Percentiles rank a stretch among this genome's conserved stretches.
Evolutionary conservation across 2,113 vertebrate species (phyloP).

Genomic region (Rallus limicola): DNA sequence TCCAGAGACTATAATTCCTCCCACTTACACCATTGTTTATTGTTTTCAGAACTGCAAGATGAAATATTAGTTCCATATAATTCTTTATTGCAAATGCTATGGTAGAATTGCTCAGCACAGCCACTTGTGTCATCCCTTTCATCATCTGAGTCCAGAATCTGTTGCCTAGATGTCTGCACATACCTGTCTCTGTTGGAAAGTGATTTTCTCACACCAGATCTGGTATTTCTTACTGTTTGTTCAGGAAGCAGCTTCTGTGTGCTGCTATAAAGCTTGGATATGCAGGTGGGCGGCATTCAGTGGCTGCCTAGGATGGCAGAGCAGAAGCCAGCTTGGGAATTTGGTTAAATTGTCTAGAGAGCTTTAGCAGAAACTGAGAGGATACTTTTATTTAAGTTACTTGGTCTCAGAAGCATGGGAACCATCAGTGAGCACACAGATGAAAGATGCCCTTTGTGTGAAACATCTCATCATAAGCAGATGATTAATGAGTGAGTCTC

Average conservation of each 20-base stretch:
- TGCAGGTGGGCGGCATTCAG: accelerated
- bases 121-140: neutral
- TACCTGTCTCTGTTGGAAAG: neutral
- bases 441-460: neutral
- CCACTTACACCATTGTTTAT: neutral
- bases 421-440: neutral
- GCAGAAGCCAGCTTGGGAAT: neutral
- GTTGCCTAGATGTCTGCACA: neutral
- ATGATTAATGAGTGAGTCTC: neutral
- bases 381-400: neutral
- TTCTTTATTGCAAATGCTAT: neutral
- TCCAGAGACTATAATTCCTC: neutral
- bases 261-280: neutral
- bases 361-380: neutral
- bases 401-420: neutral
- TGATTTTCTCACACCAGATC: neutral
- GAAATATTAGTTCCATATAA: neutral
- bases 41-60: neutral
- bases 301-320: neutral
- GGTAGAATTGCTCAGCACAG: neutral
- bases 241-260: neutral
- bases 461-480: neutral
- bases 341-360: neutral
- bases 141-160: neutral
- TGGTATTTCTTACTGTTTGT: neutral